phyloP scores from a whole-genome alignment of 2,113 vertebrate genomes.

The Meleagris gallopavo region DNA sequence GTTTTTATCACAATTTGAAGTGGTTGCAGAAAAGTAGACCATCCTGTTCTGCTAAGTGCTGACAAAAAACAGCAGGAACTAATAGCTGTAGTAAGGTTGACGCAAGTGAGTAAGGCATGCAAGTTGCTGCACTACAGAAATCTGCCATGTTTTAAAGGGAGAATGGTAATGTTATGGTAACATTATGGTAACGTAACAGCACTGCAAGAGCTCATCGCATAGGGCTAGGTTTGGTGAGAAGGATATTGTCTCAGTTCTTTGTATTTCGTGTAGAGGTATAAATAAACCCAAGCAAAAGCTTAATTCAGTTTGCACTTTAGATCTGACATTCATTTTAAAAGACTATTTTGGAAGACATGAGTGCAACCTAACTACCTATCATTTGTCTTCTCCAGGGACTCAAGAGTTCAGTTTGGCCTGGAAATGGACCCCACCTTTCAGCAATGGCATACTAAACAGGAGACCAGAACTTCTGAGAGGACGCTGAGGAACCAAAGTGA shows the following conservation, averaged over 20 bases:
- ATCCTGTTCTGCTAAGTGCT: not conserved
- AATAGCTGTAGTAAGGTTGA: not conserved
- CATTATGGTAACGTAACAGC: too few relatives aligned
- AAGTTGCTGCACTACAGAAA: not conserved
- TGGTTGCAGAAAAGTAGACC: not conserved
- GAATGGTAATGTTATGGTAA: not conserved
- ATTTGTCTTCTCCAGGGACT: not conserved
- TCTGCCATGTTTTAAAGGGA: not conserved
- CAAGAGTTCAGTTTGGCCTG: not conserved
- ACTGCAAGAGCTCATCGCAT: not conserved
- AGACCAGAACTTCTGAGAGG: not conserved
- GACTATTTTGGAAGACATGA: not conserved
- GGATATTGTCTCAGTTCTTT: not conserved
- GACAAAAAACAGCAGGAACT: not conserved
- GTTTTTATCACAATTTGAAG: slow-evolving; percentile 19
- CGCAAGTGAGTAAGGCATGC: not conserved
- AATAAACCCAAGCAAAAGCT: not conserved
- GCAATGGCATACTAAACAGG: not conserved
- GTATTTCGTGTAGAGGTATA: not conserved
- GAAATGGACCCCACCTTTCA: not conserved
- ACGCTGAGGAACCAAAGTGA: not conserved
- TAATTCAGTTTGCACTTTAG: not conserved
- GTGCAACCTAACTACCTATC: not conserved
- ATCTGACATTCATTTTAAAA: not conserved
- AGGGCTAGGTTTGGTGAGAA: not conserved